Percentiles rank a stretch among this genome's conserved stretches.
Evolutionary conservation across 2,113 vertebrate genomes (phyloP).

Genomic region (Girardinichthys multiradiatus): DNA sequence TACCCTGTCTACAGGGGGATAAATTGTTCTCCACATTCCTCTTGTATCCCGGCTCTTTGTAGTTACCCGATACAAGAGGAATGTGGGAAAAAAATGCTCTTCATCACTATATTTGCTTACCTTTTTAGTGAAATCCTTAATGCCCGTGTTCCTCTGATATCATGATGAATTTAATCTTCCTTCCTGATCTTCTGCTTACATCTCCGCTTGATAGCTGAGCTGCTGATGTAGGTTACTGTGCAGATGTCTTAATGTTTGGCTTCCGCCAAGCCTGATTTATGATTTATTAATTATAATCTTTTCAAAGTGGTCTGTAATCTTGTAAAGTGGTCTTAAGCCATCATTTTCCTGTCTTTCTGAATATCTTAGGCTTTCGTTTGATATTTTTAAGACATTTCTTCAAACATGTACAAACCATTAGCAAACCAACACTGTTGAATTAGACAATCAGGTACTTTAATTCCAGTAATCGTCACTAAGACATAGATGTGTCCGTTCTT

Average conservation of each 20-base stretch:
- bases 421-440: too few relatives aligned
- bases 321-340: not conserved
- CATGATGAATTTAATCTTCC: not conserved
- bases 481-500: not conserved
- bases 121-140: not conserved
- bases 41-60: too few relatives aligned
- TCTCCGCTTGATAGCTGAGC: not conserved
- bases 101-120: not conserved
- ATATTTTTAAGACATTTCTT: not conserved
- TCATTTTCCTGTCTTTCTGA: not conserved
- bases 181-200: not conserved
- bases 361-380: not conserved
- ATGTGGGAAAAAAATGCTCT: not conserved
- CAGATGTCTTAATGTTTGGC: not conserved
- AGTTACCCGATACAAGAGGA: not conserved
- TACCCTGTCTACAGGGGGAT: too few relatives aligned
- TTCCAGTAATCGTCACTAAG: not conserved
- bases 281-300: not conserved
- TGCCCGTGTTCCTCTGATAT: not conserved
- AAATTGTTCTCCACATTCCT: too few relatives aligned
- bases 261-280: not conserved
- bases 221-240: not conserved
- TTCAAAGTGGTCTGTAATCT: constrained; percentile 3
- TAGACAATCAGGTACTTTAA: not conserved
- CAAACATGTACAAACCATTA: too few relatives aligned